phyloP scores from a whole-genome alignment of 2,797 vertebrate species.

The Tragopan temminckii region DNA sequence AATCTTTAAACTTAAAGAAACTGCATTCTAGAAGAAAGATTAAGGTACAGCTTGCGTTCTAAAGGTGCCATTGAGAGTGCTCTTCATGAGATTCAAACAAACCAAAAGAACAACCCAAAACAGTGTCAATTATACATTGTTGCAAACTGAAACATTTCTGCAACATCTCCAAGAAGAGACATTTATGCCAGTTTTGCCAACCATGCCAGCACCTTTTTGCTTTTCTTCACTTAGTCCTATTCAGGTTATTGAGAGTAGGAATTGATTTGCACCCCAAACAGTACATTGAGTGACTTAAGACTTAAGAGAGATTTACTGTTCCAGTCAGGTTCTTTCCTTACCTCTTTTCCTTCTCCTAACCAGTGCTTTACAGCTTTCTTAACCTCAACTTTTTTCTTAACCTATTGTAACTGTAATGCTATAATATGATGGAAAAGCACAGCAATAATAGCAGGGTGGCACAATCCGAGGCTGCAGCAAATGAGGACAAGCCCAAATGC shows the following conservation, averaged over 20 bases:
- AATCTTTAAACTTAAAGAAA: neutral
- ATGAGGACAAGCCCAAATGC: no score
- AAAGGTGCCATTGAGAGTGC: neutral
- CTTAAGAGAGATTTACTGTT: neutral
- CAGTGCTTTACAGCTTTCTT: neutral
- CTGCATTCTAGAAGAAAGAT: neutral
- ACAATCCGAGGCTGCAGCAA: no score
- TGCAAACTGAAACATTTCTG: neutral
- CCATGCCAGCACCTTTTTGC: neutral
- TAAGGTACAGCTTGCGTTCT: neutral
- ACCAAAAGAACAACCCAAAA: accelerated
- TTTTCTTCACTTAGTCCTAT: neutral
- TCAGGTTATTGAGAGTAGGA: neutral
- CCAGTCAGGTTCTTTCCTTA: neutral
- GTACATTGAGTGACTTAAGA: neutral
- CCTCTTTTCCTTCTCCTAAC: neutral
- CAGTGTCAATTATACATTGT: neutral
- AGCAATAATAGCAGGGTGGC: no score
- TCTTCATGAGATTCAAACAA: neutral
- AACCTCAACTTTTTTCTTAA: no score
- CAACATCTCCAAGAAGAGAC: neutral
- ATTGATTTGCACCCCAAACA: neutral
- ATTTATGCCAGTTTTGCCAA: neutral
- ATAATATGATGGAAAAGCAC: no score
- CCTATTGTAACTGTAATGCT: no score